These are phyloP conservation scores for Cheilosia grossa DNA, from an alignment of 2,888 invertebrate genomes.

Conservation along the genomic window DNA sequence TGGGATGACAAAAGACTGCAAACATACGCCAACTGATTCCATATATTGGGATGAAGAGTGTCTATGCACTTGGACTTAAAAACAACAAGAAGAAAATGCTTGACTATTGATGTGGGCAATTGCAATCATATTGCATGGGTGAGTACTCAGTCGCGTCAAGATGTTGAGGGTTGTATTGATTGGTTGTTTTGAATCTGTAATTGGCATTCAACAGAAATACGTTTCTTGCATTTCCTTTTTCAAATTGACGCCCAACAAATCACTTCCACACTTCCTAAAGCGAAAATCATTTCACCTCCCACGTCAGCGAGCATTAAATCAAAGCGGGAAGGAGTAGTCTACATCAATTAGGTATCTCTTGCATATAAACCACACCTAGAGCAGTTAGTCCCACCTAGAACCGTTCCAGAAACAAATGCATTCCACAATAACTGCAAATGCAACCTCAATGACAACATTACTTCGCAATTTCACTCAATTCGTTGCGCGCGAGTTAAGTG, in stretches of 20 bases:
- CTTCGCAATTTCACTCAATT: neutral
- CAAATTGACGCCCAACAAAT: too few species aligned
- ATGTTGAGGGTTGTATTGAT: neutral
- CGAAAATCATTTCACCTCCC: neutral
- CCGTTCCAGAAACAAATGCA: neutral
- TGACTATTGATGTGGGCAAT: neutral
- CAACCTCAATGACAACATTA: constrained; percentile 15
- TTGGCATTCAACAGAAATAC: too few species aligned
- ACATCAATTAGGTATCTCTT: constrained; percentile 14
- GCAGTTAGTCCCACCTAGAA: constrained; percentile 27
- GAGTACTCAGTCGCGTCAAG: neutral
- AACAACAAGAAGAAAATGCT: neutral
- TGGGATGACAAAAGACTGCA: too few species aligned
- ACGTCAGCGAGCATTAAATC: neutral
- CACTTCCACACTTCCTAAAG: neutral
- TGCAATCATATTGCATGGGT: neutral
- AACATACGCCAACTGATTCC: neutral
- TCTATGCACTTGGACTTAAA: neutral
- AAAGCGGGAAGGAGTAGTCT: constrained; percentile 16
- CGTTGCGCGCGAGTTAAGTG: neutral
- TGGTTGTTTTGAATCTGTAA: neutral
- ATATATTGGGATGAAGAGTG: neutral
- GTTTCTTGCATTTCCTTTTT: too few species aligned
- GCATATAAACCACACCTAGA: constrained; percentile 26
- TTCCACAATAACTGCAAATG: constrained; percentile 13